Base-by-base conservation (phyloP, 92 coral and sea anemone genomes). In the Blastomussa wellsi region DNA sequence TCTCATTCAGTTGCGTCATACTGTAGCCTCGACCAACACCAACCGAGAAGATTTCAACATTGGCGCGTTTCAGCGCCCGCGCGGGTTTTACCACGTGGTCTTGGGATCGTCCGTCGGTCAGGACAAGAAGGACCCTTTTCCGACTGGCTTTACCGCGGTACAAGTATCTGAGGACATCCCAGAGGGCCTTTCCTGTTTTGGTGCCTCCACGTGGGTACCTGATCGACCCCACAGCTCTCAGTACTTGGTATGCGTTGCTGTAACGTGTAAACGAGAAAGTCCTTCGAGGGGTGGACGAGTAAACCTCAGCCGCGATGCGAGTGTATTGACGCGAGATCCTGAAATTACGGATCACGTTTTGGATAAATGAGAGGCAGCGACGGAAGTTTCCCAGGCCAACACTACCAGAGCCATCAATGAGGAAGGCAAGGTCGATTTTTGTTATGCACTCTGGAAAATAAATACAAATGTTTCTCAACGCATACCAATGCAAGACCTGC, bases 321-420 rank as follows among this genome's bases (percentile, higher is more conserved):
- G 89, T 86, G 77, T 80, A 15, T 44, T 91, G 79, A 31, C 84
- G 84, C 17, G 94, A 92, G 49, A 94, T 84, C 31, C 10, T 79
- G 91, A 94, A 94, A 12, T 90, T 80, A 0, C 86, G 80, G 36
- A 88, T 84, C 53, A 90, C 75, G 44, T 80, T 64, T 72, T 88
- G 87, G 44, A 94, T 89, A 39, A 94, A 94, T 74, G 81, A 71
- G 39, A 90, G 86, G 72, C 93, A 88, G 62, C 94, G 93, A 74
- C 92, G 83, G 88, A 94, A 92, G 91, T 92, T 94, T 37, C 86
- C 86, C 11, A 37, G 69, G 64, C 98, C 94, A 28, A 94, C 88
- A 57, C 95, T 94, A 71, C 95, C 93, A 36, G 98, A 94, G 13
- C 95, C 95, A 77, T 94, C 98, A 79, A 94, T 70, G 80, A 94